Conservation (phyloP, 2,888 invertebrate genomes). For the Dasypogon diadema region DNA sequence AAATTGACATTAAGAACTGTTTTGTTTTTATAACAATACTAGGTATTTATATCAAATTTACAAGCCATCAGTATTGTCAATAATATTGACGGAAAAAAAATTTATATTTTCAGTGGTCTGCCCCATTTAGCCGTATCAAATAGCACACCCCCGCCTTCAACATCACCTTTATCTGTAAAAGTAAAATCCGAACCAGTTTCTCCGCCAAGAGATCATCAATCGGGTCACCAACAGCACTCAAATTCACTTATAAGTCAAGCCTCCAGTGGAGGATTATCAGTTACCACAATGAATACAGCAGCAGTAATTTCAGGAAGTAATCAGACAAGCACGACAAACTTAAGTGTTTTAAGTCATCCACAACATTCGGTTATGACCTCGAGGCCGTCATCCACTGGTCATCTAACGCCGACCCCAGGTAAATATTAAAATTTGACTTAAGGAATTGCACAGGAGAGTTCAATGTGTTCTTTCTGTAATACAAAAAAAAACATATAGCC, state of each 20-base stretch:
- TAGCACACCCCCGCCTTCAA: constrained; percentile 79
- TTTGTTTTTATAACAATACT: no score
- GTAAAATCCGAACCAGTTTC: constrained; percentile 97
- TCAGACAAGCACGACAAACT: constrained; percentile 62
- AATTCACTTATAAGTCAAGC: constrained; percentile 58
- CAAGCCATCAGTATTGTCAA: no score
- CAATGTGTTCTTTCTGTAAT: no score
- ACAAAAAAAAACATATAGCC: background rate
- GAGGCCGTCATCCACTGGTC: constrained; percentile 72
- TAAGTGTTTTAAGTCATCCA: constrained; percentile 71
- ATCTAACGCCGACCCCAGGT: constrained; percentile 74
- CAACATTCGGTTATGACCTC: constrained; percentile 70
- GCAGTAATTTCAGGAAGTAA: constrained; percentile 62
- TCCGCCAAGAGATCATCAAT: constrained; percentile 87
- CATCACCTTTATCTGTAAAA: constrained; percentile 85
- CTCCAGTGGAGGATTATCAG: constrained; percentile 60
- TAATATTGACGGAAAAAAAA: no score
- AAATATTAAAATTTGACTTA: constrained; percentile 53
- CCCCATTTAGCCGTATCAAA: constrained; percentile 83
- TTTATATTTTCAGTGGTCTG: constrained; percentile 74
- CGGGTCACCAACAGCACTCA: constrained; percentile 63
- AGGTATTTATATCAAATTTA: no score
- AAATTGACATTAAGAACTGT: no score
- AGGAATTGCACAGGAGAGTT: constrained; percentile 1
- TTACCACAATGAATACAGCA: constrained; percentile 62